A percentile compares a stretch with the other conserved stretches of the same genome.
Evolutionary conservation across 2,888 invertebrate species (phyloP).

Genomic region (Brachypalpus laphriformis): DNA sequence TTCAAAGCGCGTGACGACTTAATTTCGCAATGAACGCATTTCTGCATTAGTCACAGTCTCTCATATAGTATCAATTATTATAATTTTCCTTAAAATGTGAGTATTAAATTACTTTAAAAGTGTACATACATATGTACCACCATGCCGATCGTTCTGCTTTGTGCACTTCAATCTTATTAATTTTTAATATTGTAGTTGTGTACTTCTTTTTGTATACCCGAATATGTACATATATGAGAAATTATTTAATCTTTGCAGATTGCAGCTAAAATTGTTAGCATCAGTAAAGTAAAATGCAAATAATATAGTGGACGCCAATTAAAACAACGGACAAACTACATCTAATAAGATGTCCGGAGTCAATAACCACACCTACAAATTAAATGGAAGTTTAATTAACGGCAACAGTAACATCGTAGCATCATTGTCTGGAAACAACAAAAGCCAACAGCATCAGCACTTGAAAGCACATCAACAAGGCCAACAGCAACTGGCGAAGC

Average conservation of each 20-base stretch:
- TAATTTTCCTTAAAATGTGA: neutral
- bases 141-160: neutral
- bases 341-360: constrained; percentile 58
- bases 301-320: constrained; percentile 3
- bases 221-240: neutral
- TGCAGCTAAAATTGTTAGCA: neutral
- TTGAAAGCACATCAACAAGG: constrained; percentile 36
- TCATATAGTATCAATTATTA: neutral
- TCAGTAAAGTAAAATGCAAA: constrained; percentile 1
- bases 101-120: neutral
- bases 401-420: constrained; percentile 10
- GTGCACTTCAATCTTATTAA: neutral
- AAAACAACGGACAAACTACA: neutral
- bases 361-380: constrained; percentile 53
- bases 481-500: constrained; percentile 75
- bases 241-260: neutral
- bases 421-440: constrained; percentile 28
- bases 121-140: neutral
- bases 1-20: constrained; percentile 6
- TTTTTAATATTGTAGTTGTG: neutral
- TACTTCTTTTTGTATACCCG: neutral
- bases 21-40: neutral
- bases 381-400: constrained; percentile 59
- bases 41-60: neutral
- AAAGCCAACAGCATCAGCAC: constrained; percentile 35